Evolutionary conservation across 2,888 invertebrate species (phyloP), one percentile per base, ranked within the genome.

Genomic region (Catocala sponsa): DNA sequence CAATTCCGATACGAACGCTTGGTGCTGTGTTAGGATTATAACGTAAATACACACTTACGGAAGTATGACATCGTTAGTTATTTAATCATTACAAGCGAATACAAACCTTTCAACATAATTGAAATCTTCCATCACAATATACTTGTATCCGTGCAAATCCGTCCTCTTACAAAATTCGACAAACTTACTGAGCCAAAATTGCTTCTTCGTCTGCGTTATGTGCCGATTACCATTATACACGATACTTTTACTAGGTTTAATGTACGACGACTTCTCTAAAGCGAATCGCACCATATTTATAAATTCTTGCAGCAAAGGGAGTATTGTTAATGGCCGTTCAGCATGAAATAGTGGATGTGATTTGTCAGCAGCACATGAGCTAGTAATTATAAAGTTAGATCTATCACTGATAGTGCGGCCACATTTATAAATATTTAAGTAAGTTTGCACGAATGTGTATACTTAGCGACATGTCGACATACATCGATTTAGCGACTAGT

Each of bases 81-180:
- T 42, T 6, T 7, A 12, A 11, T 78, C 65, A 68, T 58, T 38
- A 53, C 44, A 35, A 35, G 11, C 38, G 38, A 54, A 46, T 35
- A 74, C 76, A 69, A 85, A 96, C 96, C 96, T 95, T 85, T 97
- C 96, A 43, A 87, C 70, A 6, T 83, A 78, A 46, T 92, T 95
- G 33, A 96, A 94, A 46, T 95, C 95, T 42, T 94, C 90, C 78
- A 96, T 95, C 4, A 95, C 95, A 38, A 96, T 96, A 74, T 96
- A 96, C 78, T 96, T 96, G 74, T 96, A 97, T 0, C 97, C 97
- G 78, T 97, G 97, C 55, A 97, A 86, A 65, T 96, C 96, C 0
- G 97, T 97, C 32, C 95, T 95, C 55, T 95, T 92, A 72, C 97
- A 97, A 87, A 96, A 97, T 72, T 96, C 95, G 4, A 84, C 84